Percentiles rank a stretch among this genome's conserved stretches.
Conservation (phyloP, 2,888 invertebrate genomes). For the Anodontia alba region DNA sequence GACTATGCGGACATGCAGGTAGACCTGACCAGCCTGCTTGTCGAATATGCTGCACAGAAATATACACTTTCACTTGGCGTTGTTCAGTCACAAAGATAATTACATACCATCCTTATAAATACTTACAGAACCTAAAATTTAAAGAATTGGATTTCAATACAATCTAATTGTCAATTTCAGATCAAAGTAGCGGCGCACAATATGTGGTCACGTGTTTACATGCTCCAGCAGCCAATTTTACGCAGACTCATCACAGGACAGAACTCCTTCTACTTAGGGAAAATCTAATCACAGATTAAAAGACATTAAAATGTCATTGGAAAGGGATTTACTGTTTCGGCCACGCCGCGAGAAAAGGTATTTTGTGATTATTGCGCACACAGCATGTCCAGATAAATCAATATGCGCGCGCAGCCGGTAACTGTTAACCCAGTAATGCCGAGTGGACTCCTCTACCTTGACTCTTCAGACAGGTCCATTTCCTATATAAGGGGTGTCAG, state of each 20-base stretch:
- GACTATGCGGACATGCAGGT: no score
- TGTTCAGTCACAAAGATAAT: neutral
- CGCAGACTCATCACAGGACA: neutral
- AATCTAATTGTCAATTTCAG: neutral
- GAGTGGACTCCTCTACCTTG: no score
- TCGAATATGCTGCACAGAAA: no score
- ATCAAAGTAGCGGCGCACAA: neutral
- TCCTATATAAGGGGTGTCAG: no score
- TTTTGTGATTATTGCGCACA: no score
- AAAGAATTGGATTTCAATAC: conserved; percentile 13
- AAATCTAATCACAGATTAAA: neutral
- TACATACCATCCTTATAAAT: neutral
- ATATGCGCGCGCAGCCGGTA: no score
- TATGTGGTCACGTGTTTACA: neutral
- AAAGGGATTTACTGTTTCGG: neutral
- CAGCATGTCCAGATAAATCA: no score
- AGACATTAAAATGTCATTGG: conserved; percentile 12
- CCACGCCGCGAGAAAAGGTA: no score
- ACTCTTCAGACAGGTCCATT: no score
- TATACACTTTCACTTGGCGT: no score
- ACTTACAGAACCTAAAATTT: neutral
- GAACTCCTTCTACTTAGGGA: neutral
- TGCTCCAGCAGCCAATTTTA: neutral
- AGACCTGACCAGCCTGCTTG: no score
- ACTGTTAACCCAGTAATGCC: no score